Conservation (phyloP, 1,140 invertebrate genomes). For the Euura lappo region DNA sequence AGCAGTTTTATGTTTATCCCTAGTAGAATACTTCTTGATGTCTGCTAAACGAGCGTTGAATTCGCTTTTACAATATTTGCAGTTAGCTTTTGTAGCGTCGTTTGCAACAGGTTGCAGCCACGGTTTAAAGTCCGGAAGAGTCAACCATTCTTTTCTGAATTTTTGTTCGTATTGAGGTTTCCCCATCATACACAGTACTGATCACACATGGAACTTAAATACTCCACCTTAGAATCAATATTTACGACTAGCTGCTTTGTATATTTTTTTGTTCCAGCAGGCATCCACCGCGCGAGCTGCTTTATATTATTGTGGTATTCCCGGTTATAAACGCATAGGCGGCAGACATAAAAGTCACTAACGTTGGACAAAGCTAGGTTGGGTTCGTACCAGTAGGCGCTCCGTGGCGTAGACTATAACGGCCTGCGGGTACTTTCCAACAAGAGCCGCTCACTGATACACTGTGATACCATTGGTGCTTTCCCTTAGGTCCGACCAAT, state of each 20-base stretch:
- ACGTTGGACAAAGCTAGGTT: not conserved
- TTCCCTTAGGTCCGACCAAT: too few relatives aligned
- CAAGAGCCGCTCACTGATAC: too few relatives aligned
- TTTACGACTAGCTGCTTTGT: not conserved
- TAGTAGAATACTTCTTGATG: not conserved
- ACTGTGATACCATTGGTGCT: too few relatives aligned
- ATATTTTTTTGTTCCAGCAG: too few relatives aligned
- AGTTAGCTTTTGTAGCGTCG: slow-evolving; percentile 10
- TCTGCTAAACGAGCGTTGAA: slow-evolving; percentile 14
- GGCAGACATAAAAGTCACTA: slow-evolving; percentile 2
- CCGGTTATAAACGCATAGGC: not conserved
- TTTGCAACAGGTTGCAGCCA: slow-evolving; percentile 10
- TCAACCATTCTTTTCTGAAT: slow-evolving; percentile 12
- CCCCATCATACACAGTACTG: too few relatives aligned
- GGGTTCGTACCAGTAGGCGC: too few relatives aligned
- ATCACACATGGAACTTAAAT: not conserved
- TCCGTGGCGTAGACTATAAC: too few relatives aligned
- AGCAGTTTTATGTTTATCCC: not conserved
- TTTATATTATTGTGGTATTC: not conserved
- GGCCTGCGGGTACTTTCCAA: too few relatives aligned
- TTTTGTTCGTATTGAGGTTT: slow-evolving; percentile 10
- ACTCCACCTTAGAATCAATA: not conserved
- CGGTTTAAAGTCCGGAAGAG: not conserved
- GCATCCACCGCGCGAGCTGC: not conserved
- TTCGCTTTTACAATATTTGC: slow-evolving; percentile 11